Base-by-base conservation (phyloP, 2,888 invertebrate genomes). In the Phyto melanocephala region DNA sequence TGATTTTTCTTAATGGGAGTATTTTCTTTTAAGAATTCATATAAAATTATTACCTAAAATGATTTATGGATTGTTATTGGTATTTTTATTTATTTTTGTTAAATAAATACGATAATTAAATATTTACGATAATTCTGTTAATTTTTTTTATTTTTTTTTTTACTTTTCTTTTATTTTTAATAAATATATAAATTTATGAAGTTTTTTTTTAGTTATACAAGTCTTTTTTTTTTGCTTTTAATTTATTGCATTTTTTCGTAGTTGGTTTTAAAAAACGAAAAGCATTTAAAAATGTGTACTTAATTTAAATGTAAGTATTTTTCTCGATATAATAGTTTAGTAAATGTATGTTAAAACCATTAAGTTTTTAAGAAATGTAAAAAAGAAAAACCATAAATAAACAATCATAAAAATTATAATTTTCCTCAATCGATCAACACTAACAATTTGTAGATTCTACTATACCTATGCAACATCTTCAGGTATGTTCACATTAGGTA, bases 171-270 rank as follows among this genome's bases (percentile, higher is more conserved):
- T n/a, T n/a, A n/a, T n/a, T n/a, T n/a, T n/a, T n/a, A n/a, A n/a
- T n/a, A n/a, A n/a, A n/a, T 86, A 84, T 87, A 87, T 86, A 87
- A 86, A 86, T 84, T 85, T 87, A 87, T 85, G 87, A 87, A 87
- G 86, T 85, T 87, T 85, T 85, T 87, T 86, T 85, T 86, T 87
- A 84, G 86, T 85, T 88, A 87, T 89, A 89, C 87, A 90, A 90
- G 90, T 90, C 90, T 90, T 90, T 90, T 87, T n/a, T n/a, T 89
- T 90, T 90, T 90, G 88, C 88, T 90, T 89, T 90, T 70, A 60
- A 60, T 74, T 83, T 86, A 85, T 85, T 85, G 84, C 84, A 67
- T 80, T 72, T 83, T 63, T 75, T 33, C 33, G 60, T 70, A 35
- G 47, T 70, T 54, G 37, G n/a, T 60, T 22, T 60, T 22, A 13